These are phyloP conservation scores for Chondrosia reniformis DNA, from an alignment of 37 sponge, comb jelly and placozoan genomes.

Conservation along the genomic window DNA sequence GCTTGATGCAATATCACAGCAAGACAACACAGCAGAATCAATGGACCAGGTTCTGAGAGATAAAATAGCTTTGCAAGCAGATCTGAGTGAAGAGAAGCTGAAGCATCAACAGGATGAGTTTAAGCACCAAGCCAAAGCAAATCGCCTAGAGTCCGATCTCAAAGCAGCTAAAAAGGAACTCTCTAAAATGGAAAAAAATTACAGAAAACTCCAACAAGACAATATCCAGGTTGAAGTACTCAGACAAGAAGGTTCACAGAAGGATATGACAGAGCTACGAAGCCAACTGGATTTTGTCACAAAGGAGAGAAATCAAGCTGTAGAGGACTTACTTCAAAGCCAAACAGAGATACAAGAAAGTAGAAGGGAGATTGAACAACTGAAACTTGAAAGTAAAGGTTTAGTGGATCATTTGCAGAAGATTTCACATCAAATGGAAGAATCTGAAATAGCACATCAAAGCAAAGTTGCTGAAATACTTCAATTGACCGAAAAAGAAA, in stretches of 20 bases:
- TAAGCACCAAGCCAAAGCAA: constrained; percentile 35
- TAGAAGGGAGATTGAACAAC: too few relatives aligned
- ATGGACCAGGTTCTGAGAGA: constrained; percentile 34
- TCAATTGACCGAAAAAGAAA: constrained; percentile 39
- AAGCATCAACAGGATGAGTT: constrained; percentile 46
- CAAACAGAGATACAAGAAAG: constrained; percentile 9
- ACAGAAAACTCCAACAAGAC: background rate
- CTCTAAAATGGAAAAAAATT: constrained; percentile 24
- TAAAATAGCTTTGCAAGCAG: constrained; percentile 42
- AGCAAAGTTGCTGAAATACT: too few relatives aligned
- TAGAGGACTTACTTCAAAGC: too few relatives aligned
- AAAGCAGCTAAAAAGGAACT: constrained; percentile 31
- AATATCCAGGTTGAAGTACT: too few relatives aligned
- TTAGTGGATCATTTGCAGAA: too few relatives aligned
- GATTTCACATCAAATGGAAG: too few relatives aligned
- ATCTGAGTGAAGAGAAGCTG: constrained; percentile 42
- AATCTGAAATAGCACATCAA: too few relatives aligned
- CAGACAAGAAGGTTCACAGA: too few relatives aligned
- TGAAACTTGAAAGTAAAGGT: too few relatives aligned
- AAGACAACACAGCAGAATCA: constrained; percentile 18
- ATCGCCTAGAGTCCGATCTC: constrained; percentile 43
- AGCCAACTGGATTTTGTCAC: too few relatives aligned
- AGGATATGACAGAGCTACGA: too few relatives aligned
- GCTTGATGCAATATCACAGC: constrained; percentile 27
- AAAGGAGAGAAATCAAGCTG: too few relatives aligned